Evolutionary conservation across 2,113 vertebrate genomes (phyloP), one percentile per base, ranked within the genome.

Genomic region (Coptodon rendalli): DNA sequence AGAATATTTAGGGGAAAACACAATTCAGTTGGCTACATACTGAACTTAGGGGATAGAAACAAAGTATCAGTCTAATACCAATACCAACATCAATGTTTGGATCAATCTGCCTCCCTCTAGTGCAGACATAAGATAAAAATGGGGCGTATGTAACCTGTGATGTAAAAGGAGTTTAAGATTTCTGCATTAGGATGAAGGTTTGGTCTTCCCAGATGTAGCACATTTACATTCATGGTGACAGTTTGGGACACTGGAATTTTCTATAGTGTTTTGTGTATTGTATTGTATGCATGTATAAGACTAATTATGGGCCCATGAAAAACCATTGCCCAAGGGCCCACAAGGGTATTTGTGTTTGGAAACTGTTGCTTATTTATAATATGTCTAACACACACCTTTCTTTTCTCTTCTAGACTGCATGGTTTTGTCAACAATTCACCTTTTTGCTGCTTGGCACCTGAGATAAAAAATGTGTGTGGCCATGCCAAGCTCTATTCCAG

Each of bases 51-150:
- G 56, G 14, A 59, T 2, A 31, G 27, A 31, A 59, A 29, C 7
- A 57, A 59, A 61, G 57, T 34, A 63, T 34, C 59, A 0, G 31
- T 63, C 17, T 63, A 63, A 63, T n/a, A 63, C 59, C 29, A 63
- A 34, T 0, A 34, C 59, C 31, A 36, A 19, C 57, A 10, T 34
- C 29, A 19, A 61, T 34, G 29, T 61, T 61, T 34, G 57, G 57
- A 34, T 61, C 17, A 63, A 36, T n/a, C 2, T 0, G 0, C 59
- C 0, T 19, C 31, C 31, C 31, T 2, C 1, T 36, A 63, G 31
- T 63, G 59, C 59, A n/a, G 59, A 19, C 59, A 36, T 36, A 63
- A 63, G 31, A 63, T 36, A 4, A 63, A 63, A 63, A 63, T 36
- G 59, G 9, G 59, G 59, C 6, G 9, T 63, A 63, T n/a, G 59